phyloP scores from a whole-genome alignment of 2,797 vertebrate species.

The Pitangus sulphuratus region DNA sequence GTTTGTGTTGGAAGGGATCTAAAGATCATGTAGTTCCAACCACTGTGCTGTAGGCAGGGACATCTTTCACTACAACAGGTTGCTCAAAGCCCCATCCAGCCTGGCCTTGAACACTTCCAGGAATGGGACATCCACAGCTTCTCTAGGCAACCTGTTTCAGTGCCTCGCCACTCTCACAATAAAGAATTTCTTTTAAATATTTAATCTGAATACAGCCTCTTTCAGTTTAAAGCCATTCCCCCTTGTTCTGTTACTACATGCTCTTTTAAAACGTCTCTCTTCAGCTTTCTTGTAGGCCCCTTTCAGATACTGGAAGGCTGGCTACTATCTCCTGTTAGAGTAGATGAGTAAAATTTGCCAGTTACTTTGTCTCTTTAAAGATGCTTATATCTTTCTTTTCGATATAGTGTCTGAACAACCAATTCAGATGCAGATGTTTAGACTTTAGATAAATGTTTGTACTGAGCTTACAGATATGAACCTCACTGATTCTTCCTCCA shows the following conservation, averaged over 20 bases:
- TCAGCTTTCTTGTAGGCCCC: not conserved
- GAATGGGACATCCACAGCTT: too few species aligned
- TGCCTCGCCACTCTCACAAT: accelerated
- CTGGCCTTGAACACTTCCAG: not conserved
- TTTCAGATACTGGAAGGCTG: not conserved
- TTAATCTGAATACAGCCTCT: accelerated
- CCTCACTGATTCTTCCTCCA: not conserved
- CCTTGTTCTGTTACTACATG: not conserved
- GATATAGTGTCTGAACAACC: not conserved
- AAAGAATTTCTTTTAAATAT: not conserved
- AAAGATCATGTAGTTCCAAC: not conserved
- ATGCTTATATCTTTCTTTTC: not conserved
- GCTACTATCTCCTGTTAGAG: not conserved
- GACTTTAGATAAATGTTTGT: not conserved
- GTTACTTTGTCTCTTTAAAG: not conserved
- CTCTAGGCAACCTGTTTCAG: not conserved
- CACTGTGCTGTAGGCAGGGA: not conserved
- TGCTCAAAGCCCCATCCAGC: not conserved
- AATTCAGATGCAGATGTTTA: not conserved
- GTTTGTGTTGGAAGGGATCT: not conserved
- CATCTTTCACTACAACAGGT: not conserved
- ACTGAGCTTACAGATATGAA: not conserved
- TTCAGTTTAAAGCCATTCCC: not conserved
- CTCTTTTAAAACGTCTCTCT: not conserved
- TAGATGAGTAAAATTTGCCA: not conserved